phyloP scores from a whole-genome alignment of 2,113 vertebrate species.

The Saimiri boliviensis region DNA sequence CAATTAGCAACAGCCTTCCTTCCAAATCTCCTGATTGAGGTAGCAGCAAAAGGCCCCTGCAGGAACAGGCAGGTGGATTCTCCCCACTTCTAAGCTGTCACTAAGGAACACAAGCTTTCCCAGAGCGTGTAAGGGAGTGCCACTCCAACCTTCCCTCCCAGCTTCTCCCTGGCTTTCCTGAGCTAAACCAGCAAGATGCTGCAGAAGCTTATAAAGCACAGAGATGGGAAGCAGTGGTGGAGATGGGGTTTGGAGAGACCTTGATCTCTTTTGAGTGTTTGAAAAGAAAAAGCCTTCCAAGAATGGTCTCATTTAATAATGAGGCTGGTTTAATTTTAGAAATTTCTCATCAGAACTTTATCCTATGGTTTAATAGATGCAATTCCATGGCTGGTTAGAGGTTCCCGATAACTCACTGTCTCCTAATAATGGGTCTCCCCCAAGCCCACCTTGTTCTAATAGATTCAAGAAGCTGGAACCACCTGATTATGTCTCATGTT shows the following conservation, averaged over 20 bases:
- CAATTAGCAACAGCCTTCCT: neutral
- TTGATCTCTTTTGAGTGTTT: neutral
- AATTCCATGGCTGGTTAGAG: neutral
- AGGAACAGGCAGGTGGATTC: neutral
- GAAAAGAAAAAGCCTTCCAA: neutral
- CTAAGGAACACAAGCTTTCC: neutral
- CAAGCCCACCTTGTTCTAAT: neutral
- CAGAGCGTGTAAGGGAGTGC: neutral
- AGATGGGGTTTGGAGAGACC: neutral
- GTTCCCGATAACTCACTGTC: neutral
- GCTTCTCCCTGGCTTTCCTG: neutral
- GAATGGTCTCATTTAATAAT: neutral
- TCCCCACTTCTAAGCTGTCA: neutral
- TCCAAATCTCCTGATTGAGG: neutral
- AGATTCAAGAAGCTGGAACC: neutral
- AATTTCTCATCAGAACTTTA: neutral
- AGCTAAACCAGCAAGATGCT: neutral
- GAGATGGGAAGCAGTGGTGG: neutral
- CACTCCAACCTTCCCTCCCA: neutral
- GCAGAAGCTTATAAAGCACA: neutral
- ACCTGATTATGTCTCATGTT: neutral
- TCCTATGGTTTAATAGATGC: neutral
- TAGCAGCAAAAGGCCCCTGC: neutral
- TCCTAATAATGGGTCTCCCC: neutral
- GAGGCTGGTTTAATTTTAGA: neutral